Percentiles rank a stretch among this genome's conserved stretches.
These are phyloP conservation scores for Drosophila ogumai DNA, from an alignment of 1,140 invertebrate genomes.

Conservation along the genomic window DNA sequence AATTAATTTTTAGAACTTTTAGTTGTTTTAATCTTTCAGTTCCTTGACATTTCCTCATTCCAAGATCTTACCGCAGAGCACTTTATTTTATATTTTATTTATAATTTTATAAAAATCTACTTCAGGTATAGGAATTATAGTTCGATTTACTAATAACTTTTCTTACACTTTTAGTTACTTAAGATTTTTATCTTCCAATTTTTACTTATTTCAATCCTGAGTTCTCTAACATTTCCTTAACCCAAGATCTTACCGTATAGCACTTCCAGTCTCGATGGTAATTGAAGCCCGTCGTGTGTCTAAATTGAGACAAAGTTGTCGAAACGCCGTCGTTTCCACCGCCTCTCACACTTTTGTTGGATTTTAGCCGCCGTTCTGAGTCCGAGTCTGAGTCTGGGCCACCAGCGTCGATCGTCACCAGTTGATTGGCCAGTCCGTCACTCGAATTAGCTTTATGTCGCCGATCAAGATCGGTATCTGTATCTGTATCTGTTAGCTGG, in stretches of 20 bases:
- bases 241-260: slow-evolving; percentile 11
- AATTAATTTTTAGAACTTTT: not conserved
- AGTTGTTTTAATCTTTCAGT: not conserved
- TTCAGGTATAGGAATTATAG: not conserved
- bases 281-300: slow-evolving; percentile 72
- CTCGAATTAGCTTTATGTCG: slow-evolving; percentile 70
- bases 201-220: not conserved
- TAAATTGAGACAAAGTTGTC: slow-evolving; percentile 67
- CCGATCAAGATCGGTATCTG: slow-evolving; percentile 50
- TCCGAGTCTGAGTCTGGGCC: slow-evolving; percentile 45
- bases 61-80: slow-evolving; percentile 10
- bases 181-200: not conserved
- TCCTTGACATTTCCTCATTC: not conserved
- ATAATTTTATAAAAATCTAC: not conserved
- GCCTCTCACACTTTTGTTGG: slow-evolving; percentile 4
- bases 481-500: slow-evolving; percentile 25
- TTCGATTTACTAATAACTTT: not conserved
- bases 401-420: slow-evolving; percentile 59
- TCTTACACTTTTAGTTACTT: not conserved
- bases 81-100: not conserved
- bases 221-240: not conserved
- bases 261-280: slow-evolving; percentile 34
- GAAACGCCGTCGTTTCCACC: slow-evolving; percentile 19
- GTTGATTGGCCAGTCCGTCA: slow-evolving; percentile 57
- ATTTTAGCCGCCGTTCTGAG: slow-evolving; percentile 41